Percentiles rank a stretch among this genome's conserved stretches.
Conservation (phyloP, 2,797 vertebrate genomes). For the Hemitrygon akajei region DNA sequence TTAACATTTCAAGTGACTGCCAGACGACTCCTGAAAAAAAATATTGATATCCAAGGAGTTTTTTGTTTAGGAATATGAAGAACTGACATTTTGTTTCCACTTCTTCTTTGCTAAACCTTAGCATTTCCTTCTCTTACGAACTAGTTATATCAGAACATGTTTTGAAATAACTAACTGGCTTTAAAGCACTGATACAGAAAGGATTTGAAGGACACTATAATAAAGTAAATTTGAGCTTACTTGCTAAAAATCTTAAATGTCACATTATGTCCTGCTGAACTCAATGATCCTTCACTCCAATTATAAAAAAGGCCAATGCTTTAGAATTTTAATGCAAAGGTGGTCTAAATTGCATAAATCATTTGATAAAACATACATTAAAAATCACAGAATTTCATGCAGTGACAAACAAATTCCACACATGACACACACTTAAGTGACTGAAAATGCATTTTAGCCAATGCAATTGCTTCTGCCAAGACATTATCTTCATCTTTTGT, state of each 20-base stretch:
- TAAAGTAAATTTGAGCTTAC: background rate
- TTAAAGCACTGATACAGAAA: background rate
- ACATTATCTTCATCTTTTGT: background rate
- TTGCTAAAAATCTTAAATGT: background rate
- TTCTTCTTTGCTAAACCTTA: background rate
- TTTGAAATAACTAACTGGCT: background rate
- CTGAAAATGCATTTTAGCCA: background rate
- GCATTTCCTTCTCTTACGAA: background rate
- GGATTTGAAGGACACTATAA: background rate
- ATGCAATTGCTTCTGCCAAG: background rate
- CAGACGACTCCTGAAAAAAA: conserved; percentile 9
- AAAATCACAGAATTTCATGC: background rate
- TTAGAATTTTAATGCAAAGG: background rate
- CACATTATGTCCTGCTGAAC: too few species aligned
- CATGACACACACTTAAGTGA: background rate
- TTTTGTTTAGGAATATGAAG: background rate
- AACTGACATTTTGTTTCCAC: background rate
- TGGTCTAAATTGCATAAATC: background rate
- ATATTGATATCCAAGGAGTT: background rate
- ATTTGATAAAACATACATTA: background rate
- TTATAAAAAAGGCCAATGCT: background rate
- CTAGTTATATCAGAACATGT: background rate
- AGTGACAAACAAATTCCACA: background rate
- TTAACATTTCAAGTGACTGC: conserved; percentile 35
- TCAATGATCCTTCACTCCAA: background rate